These are phyloP conservation scores for Leptinotarsa defecta DNA, from an alignment of 1,140 invertebrate genomes.

Conservation along the genomic window DNA sequence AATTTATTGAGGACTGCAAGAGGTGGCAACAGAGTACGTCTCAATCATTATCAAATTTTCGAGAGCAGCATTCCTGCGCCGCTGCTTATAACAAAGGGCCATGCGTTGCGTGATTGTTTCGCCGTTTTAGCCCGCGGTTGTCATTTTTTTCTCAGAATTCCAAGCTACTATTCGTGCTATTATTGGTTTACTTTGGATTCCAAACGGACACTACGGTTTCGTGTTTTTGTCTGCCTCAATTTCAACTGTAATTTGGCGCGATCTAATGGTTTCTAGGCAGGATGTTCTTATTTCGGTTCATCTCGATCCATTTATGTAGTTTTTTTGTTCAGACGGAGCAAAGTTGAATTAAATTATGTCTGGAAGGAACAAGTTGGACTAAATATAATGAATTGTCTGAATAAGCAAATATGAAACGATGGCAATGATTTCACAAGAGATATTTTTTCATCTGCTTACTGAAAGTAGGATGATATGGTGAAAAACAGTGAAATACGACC, in stretches of 20 bases:
- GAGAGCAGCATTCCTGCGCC: neutral
- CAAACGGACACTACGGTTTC: slow-evolving; percentile 4
- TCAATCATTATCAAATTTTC: slow-evolving; percentile 17
- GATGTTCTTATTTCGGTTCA: neutral
- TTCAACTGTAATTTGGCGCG: neutral
- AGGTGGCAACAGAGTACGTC: neutral
- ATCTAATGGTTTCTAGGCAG: neutral
- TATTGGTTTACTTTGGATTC: slow-evolving; percentile 16
- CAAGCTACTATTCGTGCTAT: slow-evolving; percentile 12
- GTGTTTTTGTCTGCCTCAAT: neutral
- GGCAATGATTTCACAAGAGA: no score
- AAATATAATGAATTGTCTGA: no score
- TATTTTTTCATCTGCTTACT: no score
- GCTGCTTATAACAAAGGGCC: slow-evolving; percentile 10
- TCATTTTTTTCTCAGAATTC: slow-evolving; percentile 15
- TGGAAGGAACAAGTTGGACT: no score
- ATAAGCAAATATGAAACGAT: no score
- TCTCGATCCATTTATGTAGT: neutral
- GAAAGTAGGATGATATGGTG: no score
- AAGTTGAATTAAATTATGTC: neutral
- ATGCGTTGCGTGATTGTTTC: slow-evolving; percentile 16
- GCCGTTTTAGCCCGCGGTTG: slow-evolving; percentile 18
- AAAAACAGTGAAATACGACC: no score
- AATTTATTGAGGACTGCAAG: no score
- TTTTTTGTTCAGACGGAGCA: neutral